A percentile compares a stretch with the other conserved stretches of the same genome.
Conservation (phyloP, 2,113 vertebrate genomes). For the Sterna hirundo region DNA sequence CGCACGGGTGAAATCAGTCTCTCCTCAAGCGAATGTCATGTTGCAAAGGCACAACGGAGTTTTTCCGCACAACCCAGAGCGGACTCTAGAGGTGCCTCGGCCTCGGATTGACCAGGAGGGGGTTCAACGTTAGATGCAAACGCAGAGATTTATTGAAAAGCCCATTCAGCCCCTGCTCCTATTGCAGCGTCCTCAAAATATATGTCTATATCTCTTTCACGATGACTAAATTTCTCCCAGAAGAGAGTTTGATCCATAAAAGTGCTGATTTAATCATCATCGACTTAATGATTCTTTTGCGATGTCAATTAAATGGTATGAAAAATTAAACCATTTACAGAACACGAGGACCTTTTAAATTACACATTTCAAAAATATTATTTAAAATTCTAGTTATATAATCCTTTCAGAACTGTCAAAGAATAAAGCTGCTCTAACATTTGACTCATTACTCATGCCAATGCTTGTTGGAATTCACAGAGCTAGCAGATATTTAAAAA, state of each 20-base stretch:
- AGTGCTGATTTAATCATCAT: conserved; percentile 21
- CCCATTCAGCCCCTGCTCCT: neutral
- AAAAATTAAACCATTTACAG: conserved; percentile 62
- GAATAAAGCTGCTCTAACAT: conserved; percentile 69
- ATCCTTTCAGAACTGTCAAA: conserved; percentile 72
- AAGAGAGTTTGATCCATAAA: conserved; percentile 55
- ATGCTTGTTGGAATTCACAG: conserved; percentile 68
- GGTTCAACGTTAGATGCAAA: neutral
- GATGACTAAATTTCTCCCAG: conserved; percentile 25
- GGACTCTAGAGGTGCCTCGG: neutral
- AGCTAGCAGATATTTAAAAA: conserved; percentile 71
- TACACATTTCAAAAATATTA: conserved; percentile 65
- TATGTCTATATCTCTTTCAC: neutral
- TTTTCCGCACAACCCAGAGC: neutral
- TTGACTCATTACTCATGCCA: conserved; percentile 72
- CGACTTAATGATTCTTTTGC: conserved; percentile 42
- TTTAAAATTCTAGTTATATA: conserved; percentile 70
- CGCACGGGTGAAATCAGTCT: neutral
- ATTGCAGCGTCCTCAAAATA: neutral
- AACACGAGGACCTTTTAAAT: conserved; percentile 69
- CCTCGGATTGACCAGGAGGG: neutral
- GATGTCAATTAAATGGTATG: conserved; percentile 46
- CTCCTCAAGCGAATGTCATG: neutral
- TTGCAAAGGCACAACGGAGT: neutral
- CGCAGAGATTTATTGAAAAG: neutral